phyloP scores from a whole-genome alignment of 1,140 invertebrate genomes.

The Nylanderia fulva region DNA sequence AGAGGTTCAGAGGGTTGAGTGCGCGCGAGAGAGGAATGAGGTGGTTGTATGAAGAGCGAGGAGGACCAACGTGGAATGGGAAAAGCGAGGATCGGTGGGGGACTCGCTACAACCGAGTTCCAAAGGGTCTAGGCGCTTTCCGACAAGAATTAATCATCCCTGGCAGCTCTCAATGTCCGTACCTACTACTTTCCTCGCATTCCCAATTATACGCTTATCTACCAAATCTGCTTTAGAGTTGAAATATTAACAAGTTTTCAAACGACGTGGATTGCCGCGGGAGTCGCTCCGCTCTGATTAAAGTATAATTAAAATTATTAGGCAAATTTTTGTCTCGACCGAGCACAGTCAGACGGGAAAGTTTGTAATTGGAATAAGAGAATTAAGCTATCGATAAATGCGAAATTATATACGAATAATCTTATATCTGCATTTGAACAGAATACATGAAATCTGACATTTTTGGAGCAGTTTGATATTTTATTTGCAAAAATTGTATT shows the following conservation, averaged over 20 bases:
- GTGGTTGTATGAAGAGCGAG: slow-evolving; percentile 51
- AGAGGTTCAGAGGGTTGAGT: slow-evolving; percentile 66
- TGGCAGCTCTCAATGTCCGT: slow-evolving; percentile 81
- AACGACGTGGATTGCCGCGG: slow-evolving; percentile 19
- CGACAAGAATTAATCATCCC: slow-evolving; percentile 82
- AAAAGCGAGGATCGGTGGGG: slow-evolving; percentile 67
- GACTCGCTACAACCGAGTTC: slow-evolving; percentile 79
- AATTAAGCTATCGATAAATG: not conserved
- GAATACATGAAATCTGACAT: not conserved
- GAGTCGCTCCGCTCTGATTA: slow-evolving; percentile 15
- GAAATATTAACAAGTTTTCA: slow-evolving; percentile 67
- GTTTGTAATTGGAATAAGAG: not conserved
- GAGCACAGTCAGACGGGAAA: too few relatives aligned
- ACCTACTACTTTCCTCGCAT: slow-evolving; percentile 81
- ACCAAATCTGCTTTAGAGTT: slow-evolving; percentile 71
- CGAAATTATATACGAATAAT: not conserved
- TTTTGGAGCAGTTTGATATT: not conserved
- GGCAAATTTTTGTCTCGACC: not conserved
- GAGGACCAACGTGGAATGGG: slow-evolving; percentile 58
- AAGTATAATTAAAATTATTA: slow-evolving; percentile 31
- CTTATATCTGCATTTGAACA: not conserved
- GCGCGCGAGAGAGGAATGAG: slow-evolving; percentile 55
- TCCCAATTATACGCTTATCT: slow-evolving; percentile 83
- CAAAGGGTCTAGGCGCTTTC: slow-evolving; percentile 80
- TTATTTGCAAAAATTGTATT: not conserved